Evolutionary conservation across 2,888 invertebrate genomes (phyloP), one percentile per base, ranked within the genome.

Genomic region (Neoscelio sp.): DNA sequence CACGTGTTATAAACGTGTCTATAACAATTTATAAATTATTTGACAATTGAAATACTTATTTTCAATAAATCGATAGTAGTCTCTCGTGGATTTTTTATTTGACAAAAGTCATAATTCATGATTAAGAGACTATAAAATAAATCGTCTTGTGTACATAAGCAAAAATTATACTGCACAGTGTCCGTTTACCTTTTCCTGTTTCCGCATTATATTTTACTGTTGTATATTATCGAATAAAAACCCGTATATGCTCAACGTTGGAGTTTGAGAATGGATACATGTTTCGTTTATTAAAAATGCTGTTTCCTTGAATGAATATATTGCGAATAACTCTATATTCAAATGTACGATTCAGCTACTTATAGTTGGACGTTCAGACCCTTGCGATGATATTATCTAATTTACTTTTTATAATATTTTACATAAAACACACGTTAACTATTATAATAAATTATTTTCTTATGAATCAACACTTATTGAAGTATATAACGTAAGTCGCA

Each of bases 201-300:
- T 74, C 64, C 64, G 73, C 56, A 42, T 73, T 64, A 20, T 73
- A 71, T 60, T 71, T 71, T 38, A 52, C 60, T 12, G 26, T 40
- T 71, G 33, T 60, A 73, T 73, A 65, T 58, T 46, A 65, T 64
- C 64, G 28, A 56, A 74, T 73, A 73, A 64, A 73, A 64, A 35
- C 13, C 28, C 6, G 50, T 26, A 2, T 48, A 35, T 28, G 17
- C 2, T 0, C 44, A n/a, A 26, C 50, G 18, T 23, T 23, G n/a
- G n/a, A 2, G 7, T 23, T 33, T 23, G 30, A 42, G 67, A 67
- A 67, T 56, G 50, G 42, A 67, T 44, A 67, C 65, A 26, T 20
- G 65, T 42, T 46, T 62, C 42, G 15, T 12, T 20, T 7, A 12
- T 15, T 15, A 48, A 64, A 64, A 64, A 20, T 6, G 12, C 23